These are phyloP conservation scores for Didymodactylos carnosus DNA, from an alignment of 2,888 invertebrate species.

Conservation along the genomic window DNA sequence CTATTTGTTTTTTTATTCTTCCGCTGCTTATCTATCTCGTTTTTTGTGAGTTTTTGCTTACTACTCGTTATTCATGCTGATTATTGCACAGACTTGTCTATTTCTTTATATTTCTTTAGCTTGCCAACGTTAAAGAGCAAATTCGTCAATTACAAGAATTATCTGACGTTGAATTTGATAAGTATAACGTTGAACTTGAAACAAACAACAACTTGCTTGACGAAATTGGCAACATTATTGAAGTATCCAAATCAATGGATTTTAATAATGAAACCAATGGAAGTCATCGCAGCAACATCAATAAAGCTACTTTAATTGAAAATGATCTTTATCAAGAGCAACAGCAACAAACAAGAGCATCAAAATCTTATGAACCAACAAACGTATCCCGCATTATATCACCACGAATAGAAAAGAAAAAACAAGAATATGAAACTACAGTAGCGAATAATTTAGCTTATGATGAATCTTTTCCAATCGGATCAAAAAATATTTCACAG, in stretches of 20 bases:
- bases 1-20: too few relatives aligned
- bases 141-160: conserved; percentile 1
- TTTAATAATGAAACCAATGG: too few relatives aligned
- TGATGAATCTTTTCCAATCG: not conserved
- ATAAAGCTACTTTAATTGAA: not conserved
- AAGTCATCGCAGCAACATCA: too few relatives aligned
- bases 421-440: not conserved
- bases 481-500: too few relatives aligned
- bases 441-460: not conserved
- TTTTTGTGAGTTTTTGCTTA: too few relatives aligned
- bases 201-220: not conserved
- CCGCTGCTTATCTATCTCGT: too few relatives aligned
- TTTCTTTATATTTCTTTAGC: not conserved
- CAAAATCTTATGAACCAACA: too few relatives aligned
- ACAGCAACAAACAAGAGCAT: not conserved
- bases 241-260: not conserved
- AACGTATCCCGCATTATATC: not conserved
- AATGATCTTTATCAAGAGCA: not conserved
- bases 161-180: not conserved
- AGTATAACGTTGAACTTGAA: not conserved
- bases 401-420: not conserved
- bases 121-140: not conserved
- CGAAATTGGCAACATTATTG: not conserved
- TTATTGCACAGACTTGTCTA: too few relatives aligned
- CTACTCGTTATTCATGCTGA: too few relatives aligned